Base-by-base conservation (phyloP, 2,797 vertebrate genomes). In the Coilia nasus region DNA sequence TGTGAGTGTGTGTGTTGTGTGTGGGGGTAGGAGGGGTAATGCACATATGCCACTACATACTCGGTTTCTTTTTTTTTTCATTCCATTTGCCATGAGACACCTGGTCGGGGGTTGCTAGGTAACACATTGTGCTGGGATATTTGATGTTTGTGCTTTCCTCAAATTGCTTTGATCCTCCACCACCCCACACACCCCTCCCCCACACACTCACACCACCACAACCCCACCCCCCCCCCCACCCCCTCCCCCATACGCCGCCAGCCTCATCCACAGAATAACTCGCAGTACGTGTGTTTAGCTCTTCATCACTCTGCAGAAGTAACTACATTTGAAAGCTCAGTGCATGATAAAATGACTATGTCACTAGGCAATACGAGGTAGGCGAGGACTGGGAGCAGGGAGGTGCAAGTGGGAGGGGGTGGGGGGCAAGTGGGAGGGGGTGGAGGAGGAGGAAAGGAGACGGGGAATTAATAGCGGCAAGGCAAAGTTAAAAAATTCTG, bases 91-190 rank as follows among this genome's bases (percentile, higher is more conserved):
- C 88, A 89, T 83, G 87, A 88, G 93, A 94, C 92, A 95, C 93
- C 93, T 94, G 94, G 93, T 93, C 93, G 89, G 89, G 87, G 89
- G 95, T 96, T 96, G 95, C 95, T 96, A 95, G 94, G 95, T 91
- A 96, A 96, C 95, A 89, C 91, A 85, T 92, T 89, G 91, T 90
- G 87, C 83, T 21, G 88, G 87, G 64, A 88, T 88, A 90, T 94
- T 93, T 94, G 94, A 94, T 94, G 92, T 92, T 92, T 90, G 88
- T 88, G 90, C 93, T 93, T 90, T 95, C 94, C 93, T 92, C 89
- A 93, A 93, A 94, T 91, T 91, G 91, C 94, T 95, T 95, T 95
- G 94, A 95, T 95, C 93, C 93, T 91, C 21, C 64, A 28, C 23
- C 2, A 28, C 62, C 60, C 21, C 81, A 83, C 88, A 54, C 90